Evolutionary conservation across 2,888 invertebrate species (phyloP).

Genomic region (Dryobota labecula): DNA sequence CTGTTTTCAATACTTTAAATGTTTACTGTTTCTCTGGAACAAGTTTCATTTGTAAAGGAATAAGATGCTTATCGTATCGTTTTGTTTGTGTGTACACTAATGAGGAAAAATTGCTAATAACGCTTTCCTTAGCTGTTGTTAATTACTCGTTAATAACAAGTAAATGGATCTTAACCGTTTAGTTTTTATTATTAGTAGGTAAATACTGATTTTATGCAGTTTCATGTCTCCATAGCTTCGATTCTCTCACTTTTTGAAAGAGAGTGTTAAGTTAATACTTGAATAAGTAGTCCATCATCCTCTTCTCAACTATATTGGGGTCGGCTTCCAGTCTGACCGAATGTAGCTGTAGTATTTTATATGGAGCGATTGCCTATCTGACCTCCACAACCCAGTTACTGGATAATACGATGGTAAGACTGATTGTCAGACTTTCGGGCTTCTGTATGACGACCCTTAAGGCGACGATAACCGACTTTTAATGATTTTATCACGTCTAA

Average conservation of each 20-base stretch:
- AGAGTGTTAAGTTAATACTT: neutral
- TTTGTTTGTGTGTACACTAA: slow-evolving; percentile 36
- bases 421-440: too few relatives aligned
- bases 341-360: too few relatives aligned
- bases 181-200: slow-evolving; percentile 9
- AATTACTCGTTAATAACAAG: slow-evolving; percentile 13
- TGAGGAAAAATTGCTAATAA: slow-evolving; percentile 36
- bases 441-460: too few relatives aligned
- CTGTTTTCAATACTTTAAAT: slow-evolving; percentile 14
- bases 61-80: slow-evolving; percentile 23
- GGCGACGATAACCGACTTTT: too few relatives aligned
- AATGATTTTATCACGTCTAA: too few relatives aligned
- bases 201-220: neutral
- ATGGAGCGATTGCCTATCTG: too few relatives aligned
- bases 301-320: too few relatives aligned
- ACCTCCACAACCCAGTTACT: too few relatives aligned
- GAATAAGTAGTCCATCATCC: too few relatives aligned
- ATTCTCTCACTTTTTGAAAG: neutral
- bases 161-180: slow-evolving; percentile 28
- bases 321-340: too few relatives aligned
- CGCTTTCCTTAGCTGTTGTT: slow-evolving; percentile 27
- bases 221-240: neutral
- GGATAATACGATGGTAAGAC: too few relatives aligned
- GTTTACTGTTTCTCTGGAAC: neutral
- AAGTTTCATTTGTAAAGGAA: slow-evolving; percentile 3